Evolutionary conservation across 2,113 vertebrate species (phyloP), one percentile per base, ranked within the genome.

Genomic region (Bathybates hornii): DNA sequence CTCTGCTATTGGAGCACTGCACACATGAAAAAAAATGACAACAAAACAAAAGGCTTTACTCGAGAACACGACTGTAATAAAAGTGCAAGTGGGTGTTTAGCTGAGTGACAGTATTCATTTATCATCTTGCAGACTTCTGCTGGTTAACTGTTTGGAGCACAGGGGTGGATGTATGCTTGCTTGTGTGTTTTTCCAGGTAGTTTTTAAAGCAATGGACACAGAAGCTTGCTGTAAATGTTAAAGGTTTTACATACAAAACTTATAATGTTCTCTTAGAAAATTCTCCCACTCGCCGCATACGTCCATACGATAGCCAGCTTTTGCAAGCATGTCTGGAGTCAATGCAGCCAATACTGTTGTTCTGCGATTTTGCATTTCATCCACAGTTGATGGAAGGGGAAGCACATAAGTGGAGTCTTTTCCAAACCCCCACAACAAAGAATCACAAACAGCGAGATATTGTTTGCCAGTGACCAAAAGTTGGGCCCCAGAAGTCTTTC

Each of bases 41-140:
- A 71, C 38, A 45, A 43, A 84, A 80, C 45, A 38, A 80, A 82
- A 86, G 24, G 81, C 7, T 53, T 78, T 86, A 84, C 29, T 43
- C 63, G 52, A 87, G 81, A 83, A 89, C 87, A 91, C 88, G 84
- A 92, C 93, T 87, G 85, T 92, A 95, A 94, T 92, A 93, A 93
- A 93, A 95, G 90, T 89, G 92, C 93, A 92, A 93, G 92, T 86
- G 82, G 89, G 87, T 90, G 89, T 94, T 93, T 95, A 94, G 90
- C 87, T 54, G 81, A 89, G 89, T 94, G 95, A 95, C 95, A 95
- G 90, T 82, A 32, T 89, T 95, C 89, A 96, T 96, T 96, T 95
- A 89, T 96, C 94, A 94, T 52, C 29, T 41, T 52, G 66, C 84
- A 78, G 80, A 91, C 85, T 76, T 90, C 85, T 90, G 86, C 61